These are phyloP conservation scores for Agrypnus murinus DNA, from an alignment of 2,888 invertebrate genomes.

Conservation along the genomic window DNA sequence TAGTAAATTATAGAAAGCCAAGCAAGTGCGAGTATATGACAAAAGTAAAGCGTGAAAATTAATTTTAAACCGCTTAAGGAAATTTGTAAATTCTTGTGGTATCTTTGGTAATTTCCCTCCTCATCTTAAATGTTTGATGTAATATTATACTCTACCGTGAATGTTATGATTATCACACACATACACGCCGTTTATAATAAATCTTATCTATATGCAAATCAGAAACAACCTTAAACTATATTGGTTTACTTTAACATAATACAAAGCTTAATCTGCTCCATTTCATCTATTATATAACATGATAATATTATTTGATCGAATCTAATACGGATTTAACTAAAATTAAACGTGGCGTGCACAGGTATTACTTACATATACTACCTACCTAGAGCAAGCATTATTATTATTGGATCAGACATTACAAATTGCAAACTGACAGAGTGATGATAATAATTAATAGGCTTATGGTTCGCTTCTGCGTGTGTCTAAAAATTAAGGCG, in stretches of 20 bases:
- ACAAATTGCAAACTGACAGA: constrained; percentile 9
- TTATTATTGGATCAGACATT: not conserved
- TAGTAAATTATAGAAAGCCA: too few relatives aligned
- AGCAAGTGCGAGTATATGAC: too few relatives aligned
- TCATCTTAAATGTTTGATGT: too few relatives aligned
- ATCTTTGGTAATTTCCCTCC: too few relatives aligned
- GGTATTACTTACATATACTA: not conserved
- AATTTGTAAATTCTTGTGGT: too few relatives aligned
- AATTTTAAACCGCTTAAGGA: too few relatives aligned
- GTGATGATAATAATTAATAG: constrained; percentile 12
- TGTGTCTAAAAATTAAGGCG: constrained; percentile 6
- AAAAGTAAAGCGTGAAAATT: too few relatives aligned
- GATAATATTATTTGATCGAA: constrained; percentile 17
- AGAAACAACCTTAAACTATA: constrained; percentile 14
- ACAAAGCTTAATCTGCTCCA: constrained; percentile 26
- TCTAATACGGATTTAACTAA: constrained; percentile 7
- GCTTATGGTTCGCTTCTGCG: not conserved
- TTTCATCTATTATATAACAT: constrained; percentile 18
- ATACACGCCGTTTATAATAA: constrained; percentile 14
- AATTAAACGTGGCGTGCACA: not conserved
- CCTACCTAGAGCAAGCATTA: too few relatives aligned
- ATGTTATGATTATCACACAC: constrained; percentile 34
- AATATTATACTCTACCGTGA: too few relatives aligned
- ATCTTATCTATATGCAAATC: constrained; percentile 27
- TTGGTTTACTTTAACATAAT: constrained; percentile 21